Base-by-base conservation (phyloP, 2,797 vertebrate species). In the Threskiornis aethiopicus region DNA sequence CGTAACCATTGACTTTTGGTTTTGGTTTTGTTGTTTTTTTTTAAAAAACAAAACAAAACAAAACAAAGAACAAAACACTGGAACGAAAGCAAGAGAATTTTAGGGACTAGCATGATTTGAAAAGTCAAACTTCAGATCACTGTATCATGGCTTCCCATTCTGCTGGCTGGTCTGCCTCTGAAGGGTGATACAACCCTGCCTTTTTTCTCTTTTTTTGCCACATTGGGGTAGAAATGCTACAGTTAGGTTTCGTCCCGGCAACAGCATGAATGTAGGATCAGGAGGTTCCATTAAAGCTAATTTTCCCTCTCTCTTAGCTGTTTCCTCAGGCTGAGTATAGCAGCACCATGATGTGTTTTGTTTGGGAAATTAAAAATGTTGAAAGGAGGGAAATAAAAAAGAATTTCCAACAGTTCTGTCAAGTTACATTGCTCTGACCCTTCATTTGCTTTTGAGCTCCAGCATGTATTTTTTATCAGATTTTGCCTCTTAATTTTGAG, bases 401-500 rank as follows among this genome's bases (percentile, higher is more conserved):
- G 6, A 49, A 57, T 81, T 90, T 85, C 39, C 33, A 94, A 15
- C 22, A 37, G 16, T 67, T 80, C 87, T 77, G n/a, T 88, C 62
- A 84, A 77, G 37, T 79, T 61, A 21, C 39, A 20, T 80, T 77
- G 15, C 11, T 72, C 70, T 89, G 29, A 84, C 24, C 3, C 13
- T 90, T 86, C 10, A 28, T 59, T 92, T 69, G 42, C 16, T 78
- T 87, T 87, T 84, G 57, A 78, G 33, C 3, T 88, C 8, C 33
- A 54, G 24, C 29, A 64, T 89, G 29, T 42, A 71, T 88, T 93
- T 95, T 97, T 96, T 17, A 93, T 79, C 64, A 81, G 52, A 66
- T 81, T 96, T 90, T 92, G 78, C 57, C 42, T 87, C 66, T 77
- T 92, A 84, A 83, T 95, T 95, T 79, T 80, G 54, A 75, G 55